Percentiles rank a stretch among this genome's conserved stretches.
phyloP scores from a whole-genome alignment of 2,797 vertebrate genomes.

The Trichosurus vulpecula region DNA sequence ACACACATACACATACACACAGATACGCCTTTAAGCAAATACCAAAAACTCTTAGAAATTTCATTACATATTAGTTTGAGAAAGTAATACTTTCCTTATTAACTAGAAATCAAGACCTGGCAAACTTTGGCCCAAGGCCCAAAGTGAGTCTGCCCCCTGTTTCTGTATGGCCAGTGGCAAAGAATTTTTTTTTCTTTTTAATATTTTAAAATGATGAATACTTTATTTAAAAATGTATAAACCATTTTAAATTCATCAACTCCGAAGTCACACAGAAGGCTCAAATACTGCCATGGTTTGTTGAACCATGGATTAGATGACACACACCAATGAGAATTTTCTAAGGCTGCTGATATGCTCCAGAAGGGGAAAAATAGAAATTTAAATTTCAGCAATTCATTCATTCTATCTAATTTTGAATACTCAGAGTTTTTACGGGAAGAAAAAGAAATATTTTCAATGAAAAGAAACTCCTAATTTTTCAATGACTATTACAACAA shows the following conservation, averaged over 20 bases:
- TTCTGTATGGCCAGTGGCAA: background rate
- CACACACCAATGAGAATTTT: background rate
- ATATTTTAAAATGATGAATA: background rate
- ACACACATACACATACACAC: background rate
- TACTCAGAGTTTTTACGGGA: background rate
- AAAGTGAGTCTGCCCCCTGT: background rate
- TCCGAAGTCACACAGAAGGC: background rate
- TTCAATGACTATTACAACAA: background rate
- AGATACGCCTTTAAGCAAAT: background rate
- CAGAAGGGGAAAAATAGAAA: background rate
- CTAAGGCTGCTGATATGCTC: background rate
- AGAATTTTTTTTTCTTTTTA: background rate
- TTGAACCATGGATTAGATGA: background rate
- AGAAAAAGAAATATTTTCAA: background rate
- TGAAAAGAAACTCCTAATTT: background rate
- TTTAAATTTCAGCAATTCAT: background rate
- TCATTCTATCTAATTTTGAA: background rate
- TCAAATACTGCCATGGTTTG: background rate
- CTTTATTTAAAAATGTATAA: background rate
- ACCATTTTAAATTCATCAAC: background rate
- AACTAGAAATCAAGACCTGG: background rate
- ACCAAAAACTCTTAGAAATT: background rate
- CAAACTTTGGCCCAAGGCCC: background rate
- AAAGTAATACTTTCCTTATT: background rate
- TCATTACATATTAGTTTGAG: background rate